Percentiles rank a stretch among this genome's conserved stretches.
These are phyloP conservation scores for Mormyrus hasselquistii DNA, from an alignment of 2,797 vertebrate species.

Conservation along the genomic window DNA sequence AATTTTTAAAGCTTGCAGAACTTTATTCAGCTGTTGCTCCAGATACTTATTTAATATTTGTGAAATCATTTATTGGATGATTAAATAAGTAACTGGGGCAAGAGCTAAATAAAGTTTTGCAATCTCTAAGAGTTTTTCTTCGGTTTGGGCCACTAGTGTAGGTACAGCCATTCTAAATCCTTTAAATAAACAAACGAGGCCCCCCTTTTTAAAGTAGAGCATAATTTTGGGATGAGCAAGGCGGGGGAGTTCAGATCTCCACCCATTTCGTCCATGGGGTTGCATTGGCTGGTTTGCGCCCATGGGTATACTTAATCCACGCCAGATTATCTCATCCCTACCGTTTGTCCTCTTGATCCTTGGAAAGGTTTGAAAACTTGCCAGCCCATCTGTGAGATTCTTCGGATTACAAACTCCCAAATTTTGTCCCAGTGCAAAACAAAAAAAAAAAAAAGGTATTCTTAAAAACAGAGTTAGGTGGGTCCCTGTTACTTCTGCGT, in stretches of 20 bases:
- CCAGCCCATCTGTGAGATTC: not conserved
- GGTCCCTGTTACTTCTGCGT: not conserved
- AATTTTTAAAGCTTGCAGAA: not conserved
- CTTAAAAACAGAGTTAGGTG: not conserved
- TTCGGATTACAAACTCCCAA: not conserved
- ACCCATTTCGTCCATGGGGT: not conserved
- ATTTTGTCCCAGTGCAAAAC: not conserved
- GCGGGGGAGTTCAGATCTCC: not conserved
- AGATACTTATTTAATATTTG: not conserved
- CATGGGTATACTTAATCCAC: not conserved
- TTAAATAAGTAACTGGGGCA: not conserved
- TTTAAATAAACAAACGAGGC: not conserved
- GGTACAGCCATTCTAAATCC: not conserved
- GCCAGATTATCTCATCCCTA: not conserved
- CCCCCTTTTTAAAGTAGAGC: not conserved
- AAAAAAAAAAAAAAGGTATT: not conserved
- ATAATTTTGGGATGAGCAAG: not conserved
- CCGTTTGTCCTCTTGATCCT: not conserved
- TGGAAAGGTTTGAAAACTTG: not conserved
- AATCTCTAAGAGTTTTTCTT: not conserved
- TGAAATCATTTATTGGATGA: not conserved
- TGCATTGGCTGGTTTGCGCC: not conserved
- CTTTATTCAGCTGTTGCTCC: not conserved
- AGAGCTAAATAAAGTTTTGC: not conserved
- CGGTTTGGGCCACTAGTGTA: not conserved